Base-by-base conservation (phyloP, 2,888 invertebrate species). In the Formica aserva region DNA sequence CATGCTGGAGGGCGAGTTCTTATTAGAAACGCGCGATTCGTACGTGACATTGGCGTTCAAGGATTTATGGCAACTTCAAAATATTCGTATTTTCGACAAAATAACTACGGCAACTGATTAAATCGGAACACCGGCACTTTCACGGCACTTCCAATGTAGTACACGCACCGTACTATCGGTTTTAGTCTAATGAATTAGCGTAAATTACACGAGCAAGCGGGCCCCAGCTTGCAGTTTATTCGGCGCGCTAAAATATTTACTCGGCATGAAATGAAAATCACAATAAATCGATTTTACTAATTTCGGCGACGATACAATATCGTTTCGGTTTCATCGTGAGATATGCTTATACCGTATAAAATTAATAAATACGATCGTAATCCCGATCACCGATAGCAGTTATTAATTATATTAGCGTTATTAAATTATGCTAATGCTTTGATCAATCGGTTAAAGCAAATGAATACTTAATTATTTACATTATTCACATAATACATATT, bases 161-260 rank as follows among this genome's bases (percentile, higher is more conserved):
- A 81, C 81, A 82, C 55, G 67, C 63, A 63, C 55, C 65, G 72
- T 65, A 13, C 76, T 83, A 83, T 87, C 71, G 85, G 81, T 85
- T 88, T 85, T 82, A 77, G 78, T 71, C 69, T 82, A 89, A 89
- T 89, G 87, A 89, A 89, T 89, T 86, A 89, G 72, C 75, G 81
- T 82, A 87, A 89, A 86, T 89, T 84, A 86, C 81, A 82, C 57
- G 62, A 74, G 76, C 57, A 57, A 74, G 76, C 65, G 80, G 63
- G 41, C 55, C 26, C 32, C 35, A 52, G 69, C 82, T 52, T 83
- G 84, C 78, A 84, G 89, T 86, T 85, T 82, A 78, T 55, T 84
- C 60, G 66, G 65, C 66, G 32, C 83, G 52, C 9, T 86, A 81
- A 86, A 89, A 85, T 89, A 86, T 89, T 85, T 78, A 66, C 55